Evolutionary conservation across 2,888 invertebrate species (phyloP).

Genomic region (Globia sparganii): DNA sequence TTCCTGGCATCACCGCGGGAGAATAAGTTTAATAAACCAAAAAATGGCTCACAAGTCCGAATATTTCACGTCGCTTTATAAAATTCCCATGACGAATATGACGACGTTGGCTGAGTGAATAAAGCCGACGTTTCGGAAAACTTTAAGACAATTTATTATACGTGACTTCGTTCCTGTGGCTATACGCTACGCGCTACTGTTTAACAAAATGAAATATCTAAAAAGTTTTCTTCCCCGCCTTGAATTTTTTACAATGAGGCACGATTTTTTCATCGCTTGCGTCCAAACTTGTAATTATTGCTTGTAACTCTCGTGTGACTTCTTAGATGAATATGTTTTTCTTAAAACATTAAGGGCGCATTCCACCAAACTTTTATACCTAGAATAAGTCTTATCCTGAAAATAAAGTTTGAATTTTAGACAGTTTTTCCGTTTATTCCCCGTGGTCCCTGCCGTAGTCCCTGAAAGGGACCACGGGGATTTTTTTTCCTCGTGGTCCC

Average conservation of each 20-base stretch:
- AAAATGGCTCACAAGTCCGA: conserved; percentile 44
- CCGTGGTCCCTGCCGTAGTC: too few relatives aligned
- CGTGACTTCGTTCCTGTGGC: conserved; percentile 73
- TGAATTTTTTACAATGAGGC: conserved; percentile 44
- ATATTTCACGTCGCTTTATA: conserved; percentile 61
- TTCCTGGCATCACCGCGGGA: neutral
- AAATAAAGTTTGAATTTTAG: too few relatives aligned
- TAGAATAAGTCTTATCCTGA: too few relatives aligned
- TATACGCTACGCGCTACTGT: conserved; percentile 77
- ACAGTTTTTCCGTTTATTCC: too few relatives aligned
- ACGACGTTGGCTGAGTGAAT: conserved; percentile 69
- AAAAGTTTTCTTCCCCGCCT: conserved; percentile 58
- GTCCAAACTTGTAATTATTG: conserved; percentile 35
- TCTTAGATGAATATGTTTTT: conserved; percentile 25
- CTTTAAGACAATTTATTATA: conserved; percentile 80
- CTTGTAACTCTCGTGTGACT: conserved; percentile 10
- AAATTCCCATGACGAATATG: conserved; percentile 67
- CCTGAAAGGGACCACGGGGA: too few relatives aligned
- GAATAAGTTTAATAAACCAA: conserved; percentile 42
- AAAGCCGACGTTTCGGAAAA: conserved; percentile 72
- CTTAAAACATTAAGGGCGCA: conserved; percentile 4
- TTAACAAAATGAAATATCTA: conserved; percentile 76
- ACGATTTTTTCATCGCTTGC: conserved; percentile 46
- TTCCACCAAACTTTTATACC: too few relatives aligned
- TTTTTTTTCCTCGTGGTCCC: too few relatives aligned